These are phyloP conservation scores for Neolamprologus tretocephalus DNA, from an alignment of 2,113 vertebrate species.

Conservation along the genomic window DNA sequence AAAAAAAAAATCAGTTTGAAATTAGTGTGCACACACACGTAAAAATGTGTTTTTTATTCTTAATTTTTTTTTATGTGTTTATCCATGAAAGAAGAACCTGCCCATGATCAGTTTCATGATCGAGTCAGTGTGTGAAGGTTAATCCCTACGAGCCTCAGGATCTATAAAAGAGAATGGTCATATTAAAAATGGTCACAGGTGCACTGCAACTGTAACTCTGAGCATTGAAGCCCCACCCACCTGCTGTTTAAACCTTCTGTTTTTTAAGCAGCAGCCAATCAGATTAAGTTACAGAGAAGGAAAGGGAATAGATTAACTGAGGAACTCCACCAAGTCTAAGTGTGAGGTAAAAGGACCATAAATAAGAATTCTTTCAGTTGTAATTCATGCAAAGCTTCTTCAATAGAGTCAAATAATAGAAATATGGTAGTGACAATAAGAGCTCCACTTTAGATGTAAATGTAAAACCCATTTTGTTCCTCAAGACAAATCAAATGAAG, in stretches of 20 bases:
- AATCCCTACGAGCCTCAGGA: background rate
- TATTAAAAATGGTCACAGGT: background rate
- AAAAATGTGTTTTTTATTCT: background rate
- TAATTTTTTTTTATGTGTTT: background rate
- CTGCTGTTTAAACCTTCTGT: background rate
- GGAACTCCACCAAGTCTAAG: background rate
- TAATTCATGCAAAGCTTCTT: background rate
- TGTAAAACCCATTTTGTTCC: background rate
- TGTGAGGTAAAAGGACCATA: background rate
- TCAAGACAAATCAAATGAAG: background rate
- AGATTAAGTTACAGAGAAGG: background rate
- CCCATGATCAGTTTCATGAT: background rate
- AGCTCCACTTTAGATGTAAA: background rate
- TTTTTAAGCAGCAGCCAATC: background rate
- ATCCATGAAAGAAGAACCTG: background rate
- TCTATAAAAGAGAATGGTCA: background rate
- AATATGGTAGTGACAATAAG: background rate
- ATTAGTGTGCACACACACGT: background rate
- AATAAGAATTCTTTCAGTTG: background rate
- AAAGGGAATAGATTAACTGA: background rate
- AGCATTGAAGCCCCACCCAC: background rate
- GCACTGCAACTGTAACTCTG: background rate
- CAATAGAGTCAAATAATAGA: background rate
- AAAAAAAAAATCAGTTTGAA: background rate
- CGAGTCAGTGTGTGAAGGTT: background rate